A percentile compares a stretch with the other conserved stretches of the same genome.
These are phyloP conservation scores for Brienomyrus longianalis DNA, from an alignment of 2,113 vertebrate genomes.

Conservation along the genomic window DNA sequence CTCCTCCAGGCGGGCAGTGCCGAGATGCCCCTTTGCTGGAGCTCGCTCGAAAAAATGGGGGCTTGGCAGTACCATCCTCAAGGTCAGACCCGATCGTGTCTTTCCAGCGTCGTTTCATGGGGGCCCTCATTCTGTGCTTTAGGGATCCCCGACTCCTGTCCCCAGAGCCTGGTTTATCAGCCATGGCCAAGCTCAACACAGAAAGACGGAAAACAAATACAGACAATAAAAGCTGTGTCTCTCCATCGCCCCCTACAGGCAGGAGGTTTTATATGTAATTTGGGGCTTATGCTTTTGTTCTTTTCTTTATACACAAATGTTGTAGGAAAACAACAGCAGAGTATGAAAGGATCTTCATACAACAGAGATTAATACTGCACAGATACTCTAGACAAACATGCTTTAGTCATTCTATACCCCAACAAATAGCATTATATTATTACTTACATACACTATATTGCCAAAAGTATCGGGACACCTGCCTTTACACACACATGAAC, in stretches of 20 bases:
- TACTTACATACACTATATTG: neutral
- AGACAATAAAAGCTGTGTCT: constrained; percentile 18
- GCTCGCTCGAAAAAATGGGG: constrained; percentile 39
- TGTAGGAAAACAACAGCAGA: neutral
- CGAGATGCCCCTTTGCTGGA: constrained; percentile 29
- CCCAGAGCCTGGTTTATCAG: constrained; percentile 11
- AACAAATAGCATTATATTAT: neutral
- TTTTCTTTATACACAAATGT: neutral
- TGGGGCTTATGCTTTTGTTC: neutral
- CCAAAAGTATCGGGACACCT: too few species aligned
- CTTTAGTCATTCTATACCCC: neutral
- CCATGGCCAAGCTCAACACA: constrained; percentile 42
- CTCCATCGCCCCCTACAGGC: constrained; percentile 27
- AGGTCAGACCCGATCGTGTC: neutral
- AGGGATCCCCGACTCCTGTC: neutral
- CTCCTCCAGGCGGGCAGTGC: constrained; percentile 21
- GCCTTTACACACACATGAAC: too few species aligned
- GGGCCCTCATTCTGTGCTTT: constrained; percentile 4
- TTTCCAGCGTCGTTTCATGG: constrained; percentile 15
- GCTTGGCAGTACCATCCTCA: constrained; percentile 37
- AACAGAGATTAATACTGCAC: neutral
- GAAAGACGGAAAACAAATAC: constrained; percentile 48
- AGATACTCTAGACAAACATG: neutral
- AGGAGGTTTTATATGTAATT: constrained; percentile 19
- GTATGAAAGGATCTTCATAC: neutral